A percentile compares a stretch with the other conserved stretches of the same genome.
Conservation (phyloP, 2,888 invertebrate genomes). For the Heliconius charithonia region DNA sequence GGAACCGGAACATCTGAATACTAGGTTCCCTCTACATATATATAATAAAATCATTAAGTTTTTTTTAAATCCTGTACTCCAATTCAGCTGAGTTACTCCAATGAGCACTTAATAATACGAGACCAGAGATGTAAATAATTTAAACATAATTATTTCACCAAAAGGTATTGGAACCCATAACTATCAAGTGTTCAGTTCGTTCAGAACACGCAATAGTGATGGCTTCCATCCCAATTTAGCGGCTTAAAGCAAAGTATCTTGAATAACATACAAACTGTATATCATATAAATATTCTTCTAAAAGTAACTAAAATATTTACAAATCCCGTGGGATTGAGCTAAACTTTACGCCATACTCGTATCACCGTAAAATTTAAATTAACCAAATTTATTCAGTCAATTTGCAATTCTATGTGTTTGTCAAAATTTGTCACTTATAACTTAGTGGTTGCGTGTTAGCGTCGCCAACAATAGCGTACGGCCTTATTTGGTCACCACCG, state of each 20-base stretch:
- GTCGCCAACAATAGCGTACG: constrained; percentile 41
- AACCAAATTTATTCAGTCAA: constrained; percentile 1
- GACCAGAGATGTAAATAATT: background rate
- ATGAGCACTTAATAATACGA: background rate
- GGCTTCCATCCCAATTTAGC: no score
- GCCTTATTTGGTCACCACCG: constrained; percentile 46
- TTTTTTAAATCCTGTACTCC: background rate
- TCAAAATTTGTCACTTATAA: constrained; percentile 22
- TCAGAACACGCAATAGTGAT: no score
- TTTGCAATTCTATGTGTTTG: constrained; percentile 11
- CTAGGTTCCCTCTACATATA: no score
- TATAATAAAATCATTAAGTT: no score
- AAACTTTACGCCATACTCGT: background rate
- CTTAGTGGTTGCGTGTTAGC: constrained; percentile 16
- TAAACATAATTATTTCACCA: background rate
- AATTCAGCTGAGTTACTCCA: no score
- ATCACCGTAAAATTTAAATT: background rate
- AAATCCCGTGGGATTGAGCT: background rate
- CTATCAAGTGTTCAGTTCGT: no score
- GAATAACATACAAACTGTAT: background rate
- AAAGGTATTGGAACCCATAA: background rate
- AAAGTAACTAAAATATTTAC: background rate
- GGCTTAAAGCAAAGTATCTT: background rate
- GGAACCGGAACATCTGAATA: no score
- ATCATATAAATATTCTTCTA: background rate